These are phyloP conservation scores for Ichneumoninae sp. DNA, from an alignment of 2,888 invertebrate genomes.

Conservation along the genomic window DNA sequence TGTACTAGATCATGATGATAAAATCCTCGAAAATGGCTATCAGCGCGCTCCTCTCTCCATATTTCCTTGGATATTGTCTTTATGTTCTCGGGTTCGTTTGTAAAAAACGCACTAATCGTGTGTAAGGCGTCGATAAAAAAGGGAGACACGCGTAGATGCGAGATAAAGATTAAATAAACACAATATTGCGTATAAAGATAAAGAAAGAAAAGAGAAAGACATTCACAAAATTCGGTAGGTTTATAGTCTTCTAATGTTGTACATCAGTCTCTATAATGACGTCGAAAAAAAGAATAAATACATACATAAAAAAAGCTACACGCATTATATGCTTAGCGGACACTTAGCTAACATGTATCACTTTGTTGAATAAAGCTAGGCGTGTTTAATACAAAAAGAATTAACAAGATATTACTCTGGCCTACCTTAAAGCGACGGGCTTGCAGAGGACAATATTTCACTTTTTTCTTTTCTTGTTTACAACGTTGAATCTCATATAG, in stretches of 20 bases:
- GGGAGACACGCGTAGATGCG: conserved; percentile 29
- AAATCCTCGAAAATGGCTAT: conserved; percentile 32
- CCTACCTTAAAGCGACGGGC: conserved; percentile 52
- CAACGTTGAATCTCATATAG: neutral
- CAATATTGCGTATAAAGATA: conserved; percentile 51
- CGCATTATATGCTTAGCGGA: conserved; percentile 80
- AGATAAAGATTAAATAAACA: conserved; percentile 19
- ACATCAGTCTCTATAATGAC: conserved; percentile 77
- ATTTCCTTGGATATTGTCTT: conserved; percentile 59
- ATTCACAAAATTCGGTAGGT: conserved; percentile 74
- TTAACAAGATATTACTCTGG: conserved; percentile 57
- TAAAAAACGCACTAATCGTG: conserved; percentile 48
- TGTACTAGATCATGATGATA: conserved; percentile 22
- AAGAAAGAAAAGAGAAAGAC: conserved; percentile 65
- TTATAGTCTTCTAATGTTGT: conserved; percentile 76
- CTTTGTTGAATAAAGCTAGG: conserved; percentile 84
- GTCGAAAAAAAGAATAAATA: conserved; percentile 67
- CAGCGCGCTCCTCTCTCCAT: conserved; percentile 57
- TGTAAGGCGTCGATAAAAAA: conserved; percentile 38
- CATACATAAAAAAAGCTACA: conserved; percentile 68
- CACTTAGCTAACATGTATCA: conserved; percentile 82
- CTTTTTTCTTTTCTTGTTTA: neutral
- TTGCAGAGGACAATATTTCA: conserved; percentile 35
- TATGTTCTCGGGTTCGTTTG: conserved; percentile 48
- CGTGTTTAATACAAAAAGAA: conserved; percentile 81